phyloP scores from a whole-genome alignment of 2,113 vertebrate genomes.

The Corythoichthys haematopterus region DNA sequence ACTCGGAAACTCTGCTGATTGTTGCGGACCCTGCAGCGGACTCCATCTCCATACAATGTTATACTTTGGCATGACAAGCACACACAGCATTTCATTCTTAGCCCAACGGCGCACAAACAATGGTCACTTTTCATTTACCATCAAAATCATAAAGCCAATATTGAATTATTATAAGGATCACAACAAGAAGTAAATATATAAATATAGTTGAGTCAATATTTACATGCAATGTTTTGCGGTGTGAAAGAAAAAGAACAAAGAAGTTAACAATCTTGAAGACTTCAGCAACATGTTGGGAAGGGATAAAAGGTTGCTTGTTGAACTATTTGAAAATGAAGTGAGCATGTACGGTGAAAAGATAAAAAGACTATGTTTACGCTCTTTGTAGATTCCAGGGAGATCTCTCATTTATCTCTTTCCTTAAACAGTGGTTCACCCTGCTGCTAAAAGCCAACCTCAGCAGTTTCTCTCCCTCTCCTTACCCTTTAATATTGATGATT shows the following conservation, averaged over 20 bases:
- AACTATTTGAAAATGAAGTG: slow-evolving; percentile 47
- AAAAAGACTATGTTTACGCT: slow-evolving; percentile 65
- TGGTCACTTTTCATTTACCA: slow-evolving; percentile 48
- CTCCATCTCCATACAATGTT: slow-evolving; percentile 32
- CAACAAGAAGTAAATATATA: slow-evolving; percentile 40
- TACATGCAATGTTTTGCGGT: slow-evolving; percentile 19
- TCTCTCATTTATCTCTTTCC: slow-evolving; percentile 72
- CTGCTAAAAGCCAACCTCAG: slow-evolving; percentile 72
- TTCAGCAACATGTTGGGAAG: slow-evolving; percentile 12
- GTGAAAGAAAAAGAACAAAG: slow-evolving; percentile 22
- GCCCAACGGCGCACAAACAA: slow-evolving; percentile 57
- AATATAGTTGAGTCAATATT: slow-evolving; percentile 49
- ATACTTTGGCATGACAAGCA: slow-evolving; percentile 50
- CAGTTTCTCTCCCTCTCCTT: slow-evolving; percentile 70
- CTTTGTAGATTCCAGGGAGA: slow-evolving; percentile 70
- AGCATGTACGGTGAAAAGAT: slow-evolving; percentile 47
- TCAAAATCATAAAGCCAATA: slow-evolving; percentile 40
- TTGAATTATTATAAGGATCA: slow-evolving; percentile 35
- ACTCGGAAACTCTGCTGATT: slow-evolving; percentile 62
- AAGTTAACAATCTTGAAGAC: slow-evolving; percentile 23
- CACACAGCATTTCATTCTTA: slow-evolving; percentile 53
- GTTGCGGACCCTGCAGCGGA: slow-evolving; percentile 51
- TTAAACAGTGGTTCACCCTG: slow-evolving; percentile 72
- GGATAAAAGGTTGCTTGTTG: slow-evolving; percentile 22
- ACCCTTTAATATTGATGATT: slow-evolving; percentile 79